Percentiles rank a stretch among this genome's conserved stretches.
phyloP scores from a whole-genome alignment of 2,797 vertebrate species.

The Neopelma chrysocephalum region DNA sequence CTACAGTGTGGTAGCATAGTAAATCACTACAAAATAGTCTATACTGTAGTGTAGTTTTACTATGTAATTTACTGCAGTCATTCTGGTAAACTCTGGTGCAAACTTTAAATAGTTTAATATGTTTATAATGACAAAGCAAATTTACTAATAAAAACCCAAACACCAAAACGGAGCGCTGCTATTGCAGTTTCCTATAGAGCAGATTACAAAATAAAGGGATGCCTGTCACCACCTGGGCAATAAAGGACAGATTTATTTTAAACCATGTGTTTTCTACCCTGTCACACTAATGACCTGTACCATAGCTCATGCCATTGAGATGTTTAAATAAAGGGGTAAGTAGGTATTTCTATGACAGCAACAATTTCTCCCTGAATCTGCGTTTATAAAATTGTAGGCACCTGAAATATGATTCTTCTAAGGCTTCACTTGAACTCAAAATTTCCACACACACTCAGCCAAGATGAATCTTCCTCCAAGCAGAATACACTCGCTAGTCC shows the following conservation, averaged over 20 bases:
- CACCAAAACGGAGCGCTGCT: not conserved
- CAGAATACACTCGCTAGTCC: constrained; percentile 55
- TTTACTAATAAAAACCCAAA: not conserved
- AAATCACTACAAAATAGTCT: not conserved
- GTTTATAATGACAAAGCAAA: not conserved
- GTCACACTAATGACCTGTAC: not conserved
- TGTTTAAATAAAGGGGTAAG: not conserved
- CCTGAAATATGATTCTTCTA: constrained; percentile 32
- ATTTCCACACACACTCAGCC: not conserved
- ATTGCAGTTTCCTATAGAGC: not conserved
- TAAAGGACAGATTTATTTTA: not conserved
- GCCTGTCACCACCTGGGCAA: not conserved
- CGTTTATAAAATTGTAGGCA: constrained; percentile 2
- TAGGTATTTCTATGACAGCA: not conserved
- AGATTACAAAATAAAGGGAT: not conserved
- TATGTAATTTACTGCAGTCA: not conserved
- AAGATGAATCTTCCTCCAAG: constrained; percentile 63
- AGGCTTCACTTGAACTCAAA: constrained; percentile 33
- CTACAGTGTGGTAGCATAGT: not conserved
- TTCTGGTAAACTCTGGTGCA: not conserved
- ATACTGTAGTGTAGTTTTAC: not conserved
- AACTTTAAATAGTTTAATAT: not conserved
- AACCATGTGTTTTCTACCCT: not conserved
- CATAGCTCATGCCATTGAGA: not conserved
- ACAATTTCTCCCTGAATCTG: not conserved